These are phyloP conservation scores for Schizaphis graminum DNA, from an alignment of 2,888 invertebrate species.

Conservation along the genomic window DNA sequence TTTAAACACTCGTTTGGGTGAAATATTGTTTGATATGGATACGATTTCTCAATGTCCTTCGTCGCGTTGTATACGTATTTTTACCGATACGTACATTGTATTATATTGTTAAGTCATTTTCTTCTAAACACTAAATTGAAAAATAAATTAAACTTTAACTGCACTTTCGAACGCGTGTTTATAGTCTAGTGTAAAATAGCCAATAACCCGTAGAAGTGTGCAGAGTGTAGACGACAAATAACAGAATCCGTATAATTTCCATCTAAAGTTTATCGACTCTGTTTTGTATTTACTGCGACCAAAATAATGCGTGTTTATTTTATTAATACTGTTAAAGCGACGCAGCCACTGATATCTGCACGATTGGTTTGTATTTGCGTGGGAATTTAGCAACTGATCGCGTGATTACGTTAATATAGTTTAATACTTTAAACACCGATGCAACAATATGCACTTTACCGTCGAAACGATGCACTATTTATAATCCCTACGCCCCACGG, in stretches of 20 bases:
- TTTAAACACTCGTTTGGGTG: neutral
- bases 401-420: neutral
- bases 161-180: neutral
- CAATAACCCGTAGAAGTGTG: slow-evolving; percentile 19
- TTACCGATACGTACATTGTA: neutral
- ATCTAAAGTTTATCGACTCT: slow-evolving; percentile 36
- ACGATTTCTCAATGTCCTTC: neutral
- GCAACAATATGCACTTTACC: neutral
- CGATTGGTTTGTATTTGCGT: neutral
- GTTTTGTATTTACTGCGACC: slow-evolving; percentile 20
- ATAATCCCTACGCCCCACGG: too few relatives aligned
- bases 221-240: neutral
- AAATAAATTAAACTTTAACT: neutral
- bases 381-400: neutral
- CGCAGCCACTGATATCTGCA: neutral
- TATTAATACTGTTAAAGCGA: neutral
- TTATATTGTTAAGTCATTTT: neutral
- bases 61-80: neutral
- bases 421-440: neutral
- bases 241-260: slow-evolving; percentile 39
- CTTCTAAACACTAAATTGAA: neutral
- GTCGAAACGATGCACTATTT: neutral
- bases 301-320: neutral
- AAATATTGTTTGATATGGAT: neutral
- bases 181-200: neutral